Base-by-base conservation (phyloP, 2,797 vertebrate genomes). In the Gymnopithys bicolor region DNA sequence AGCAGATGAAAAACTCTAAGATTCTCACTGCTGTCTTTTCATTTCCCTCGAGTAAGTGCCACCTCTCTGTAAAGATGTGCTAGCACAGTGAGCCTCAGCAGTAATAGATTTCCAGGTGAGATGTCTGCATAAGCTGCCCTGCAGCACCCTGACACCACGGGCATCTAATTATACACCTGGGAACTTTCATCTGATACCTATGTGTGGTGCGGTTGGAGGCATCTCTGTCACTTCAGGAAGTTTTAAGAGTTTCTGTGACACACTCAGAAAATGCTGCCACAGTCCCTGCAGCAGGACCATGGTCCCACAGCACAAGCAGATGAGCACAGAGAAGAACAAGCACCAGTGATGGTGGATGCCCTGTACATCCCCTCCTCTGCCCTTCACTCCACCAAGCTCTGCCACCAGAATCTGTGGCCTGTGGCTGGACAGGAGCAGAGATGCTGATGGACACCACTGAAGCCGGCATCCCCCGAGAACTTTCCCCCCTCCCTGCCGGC, bases 21-120 rank as follows among this genome's bases (percentile, higher is more conserved):
- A 15, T 37, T 45, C 22, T 19, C 63, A 14, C 14, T 68, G 60
- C 12, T 89, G 8, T 15, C 33, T 56, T 43, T 13, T 60, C 8
- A 49, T 58, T 94, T 81, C 75, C 51, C 41, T 66, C 2, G 3
- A 75, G 51, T 23, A 73, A 89, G 82, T 24, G 48, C 21, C 91
- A 48, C 3, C 10, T 60, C 13, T 88, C 90, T 45, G 51, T 45
- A 74, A 89, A 74, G 63, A 59, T 66, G 63, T 53, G 82, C 63
- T 22, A 90, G 30, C 88, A 66, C 9, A 11, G 16, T 62, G 62
- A 82, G 49, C 53, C 66, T 43, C 79, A 83, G 33, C 0, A 17
- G 69, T 33, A 71, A 84, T 25, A 53, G 73, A 91, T 77, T 95
- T 86, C 69, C 84, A 78, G 78, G 64, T 93, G 78, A 94, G 58